Conservation (phyloP, 2,113 vertebrate species). For the Nesoenas mayeri region DNA sequence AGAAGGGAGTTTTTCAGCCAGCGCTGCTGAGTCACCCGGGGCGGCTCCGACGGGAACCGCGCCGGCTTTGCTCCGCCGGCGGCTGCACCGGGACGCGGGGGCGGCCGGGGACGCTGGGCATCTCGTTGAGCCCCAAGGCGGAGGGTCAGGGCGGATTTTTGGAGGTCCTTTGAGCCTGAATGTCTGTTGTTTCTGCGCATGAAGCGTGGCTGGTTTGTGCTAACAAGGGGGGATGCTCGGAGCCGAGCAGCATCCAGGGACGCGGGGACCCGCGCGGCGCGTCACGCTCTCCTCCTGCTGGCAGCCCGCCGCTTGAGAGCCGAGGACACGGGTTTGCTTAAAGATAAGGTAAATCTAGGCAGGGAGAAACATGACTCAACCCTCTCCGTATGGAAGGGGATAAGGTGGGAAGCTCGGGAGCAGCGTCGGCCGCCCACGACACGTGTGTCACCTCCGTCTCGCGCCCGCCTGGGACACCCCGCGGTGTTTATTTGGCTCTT, state of each 20-base stretch:
- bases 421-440: fast-evolving
- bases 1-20: not conserved
- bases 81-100: not conserved
- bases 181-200: fast-evolving
- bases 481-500: not conserved
- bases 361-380: fast-evolving
- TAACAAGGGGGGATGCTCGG: not conserved
- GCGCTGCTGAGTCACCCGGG: conserved; percentile 30
- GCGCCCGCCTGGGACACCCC: not conserved
- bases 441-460: fast-evolving
- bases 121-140: not conserved
- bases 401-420: not conserved
- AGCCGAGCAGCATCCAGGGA: not conserved
- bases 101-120: not conserved
- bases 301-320: not conserved
- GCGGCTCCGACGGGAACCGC: not conserved
- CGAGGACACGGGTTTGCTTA: not conserved
- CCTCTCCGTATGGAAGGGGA: not conserved
- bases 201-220: no score
- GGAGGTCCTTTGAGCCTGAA: not conserved
- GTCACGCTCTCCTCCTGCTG: not conserved
- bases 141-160: not conserved
- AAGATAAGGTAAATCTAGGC: not conserved
- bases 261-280: not conserved
- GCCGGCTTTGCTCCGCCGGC: not conserved